These are phyloP conservation scores for Hypsopygia costalis DNA, from an alignment of 2,888 invertebrate genomes.

Conservation along the genomic window DNA sequence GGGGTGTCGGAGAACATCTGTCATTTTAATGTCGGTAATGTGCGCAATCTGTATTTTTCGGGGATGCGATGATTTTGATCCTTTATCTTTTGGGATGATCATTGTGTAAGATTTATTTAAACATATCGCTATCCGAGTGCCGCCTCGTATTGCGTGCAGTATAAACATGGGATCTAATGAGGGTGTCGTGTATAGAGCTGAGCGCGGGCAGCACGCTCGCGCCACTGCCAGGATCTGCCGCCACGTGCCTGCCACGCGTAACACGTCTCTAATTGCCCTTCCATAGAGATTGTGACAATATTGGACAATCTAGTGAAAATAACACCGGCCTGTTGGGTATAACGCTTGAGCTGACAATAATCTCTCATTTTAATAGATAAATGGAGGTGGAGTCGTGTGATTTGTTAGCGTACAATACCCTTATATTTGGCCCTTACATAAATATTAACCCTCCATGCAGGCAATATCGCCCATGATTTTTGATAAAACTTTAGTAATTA, in stretches of 20 bases:
- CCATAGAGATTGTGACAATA: conserved; percentile 75
- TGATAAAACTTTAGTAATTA: conserved; percentile 15
- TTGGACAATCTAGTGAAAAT: conserved; percentile 78
- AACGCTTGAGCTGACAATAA: conserved; percentile 64
- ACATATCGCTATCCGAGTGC: conserved; percentile 48
- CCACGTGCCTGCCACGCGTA: conserved; percentile 71
- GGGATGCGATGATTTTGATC: not conserved
- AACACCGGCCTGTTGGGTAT: conserved; percentile 63
- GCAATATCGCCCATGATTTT: conserved; percentile 1
- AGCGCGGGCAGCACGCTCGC: conserved; percentile 39
- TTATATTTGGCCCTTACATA: conserved; percentile 25
- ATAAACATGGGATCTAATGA: conserved; percentile 63
- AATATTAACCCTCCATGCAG: not conserved
- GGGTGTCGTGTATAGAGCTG: conserved; percentile 33
- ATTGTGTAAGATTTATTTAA: conserved; percentile 30
- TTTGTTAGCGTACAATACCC: conserved; percentile 53
- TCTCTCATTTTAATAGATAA: conserved; percentile 80
- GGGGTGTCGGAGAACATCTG: conserved; percentile 35
- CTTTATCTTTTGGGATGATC: conserved; percentile 2
- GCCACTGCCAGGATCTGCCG: conserved; percentile 23
- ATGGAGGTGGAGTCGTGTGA: conserved; percentile 70
- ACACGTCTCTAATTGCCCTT: conserved; percentile 76
- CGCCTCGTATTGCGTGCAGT: conserved; percentile 45
- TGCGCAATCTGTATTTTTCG: not conserved
- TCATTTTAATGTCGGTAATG: conserved; percentile 26